Percentiles rank a stretch among this genome's conserved stretches.
Evolutionary conservation across 2,113 vertebrate genomes (phyloP).

Genomic region (Pimephales promelas): DNA sequence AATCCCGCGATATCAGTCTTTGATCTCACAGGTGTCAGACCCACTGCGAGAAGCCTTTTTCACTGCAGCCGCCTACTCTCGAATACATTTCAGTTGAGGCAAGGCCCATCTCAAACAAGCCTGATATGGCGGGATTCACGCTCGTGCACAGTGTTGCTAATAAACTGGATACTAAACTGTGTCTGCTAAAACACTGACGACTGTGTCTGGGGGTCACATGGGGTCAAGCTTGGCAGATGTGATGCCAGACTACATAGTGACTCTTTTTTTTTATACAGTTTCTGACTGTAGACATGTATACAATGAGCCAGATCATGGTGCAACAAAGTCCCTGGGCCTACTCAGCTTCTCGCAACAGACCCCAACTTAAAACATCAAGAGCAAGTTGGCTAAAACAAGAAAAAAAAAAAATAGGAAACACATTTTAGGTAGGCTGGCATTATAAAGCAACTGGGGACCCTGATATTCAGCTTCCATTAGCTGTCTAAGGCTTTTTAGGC

Average conservation of each 20-base stretch:
- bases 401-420: background rate
- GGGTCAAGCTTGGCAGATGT: background rate
- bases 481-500: background rate
- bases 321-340: background rate
- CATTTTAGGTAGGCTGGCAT: background rate
- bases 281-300: background rate
- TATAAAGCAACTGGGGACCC: background rate
- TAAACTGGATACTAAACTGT: no score
- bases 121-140: no score
- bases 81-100: no score
- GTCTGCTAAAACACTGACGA: no score
- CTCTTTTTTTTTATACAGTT: background rate
- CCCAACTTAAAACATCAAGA: background rate
- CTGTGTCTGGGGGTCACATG: background rate
- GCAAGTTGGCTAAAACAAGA: background rate
- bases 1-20: no score
- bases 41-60: no score
- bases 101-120: no score
- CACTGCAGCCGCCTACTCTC: no score
- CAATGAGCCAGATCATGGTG: background rate
- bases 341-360: background rate
- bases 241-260: background rate
- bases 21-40: no score
- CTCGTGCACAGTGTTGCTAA: no score
- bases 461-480: background rate